phyloP scores from a whole-genome alignment of 2,797 vertebrate genomes.

The Peromyscus nudipes region DNA sequence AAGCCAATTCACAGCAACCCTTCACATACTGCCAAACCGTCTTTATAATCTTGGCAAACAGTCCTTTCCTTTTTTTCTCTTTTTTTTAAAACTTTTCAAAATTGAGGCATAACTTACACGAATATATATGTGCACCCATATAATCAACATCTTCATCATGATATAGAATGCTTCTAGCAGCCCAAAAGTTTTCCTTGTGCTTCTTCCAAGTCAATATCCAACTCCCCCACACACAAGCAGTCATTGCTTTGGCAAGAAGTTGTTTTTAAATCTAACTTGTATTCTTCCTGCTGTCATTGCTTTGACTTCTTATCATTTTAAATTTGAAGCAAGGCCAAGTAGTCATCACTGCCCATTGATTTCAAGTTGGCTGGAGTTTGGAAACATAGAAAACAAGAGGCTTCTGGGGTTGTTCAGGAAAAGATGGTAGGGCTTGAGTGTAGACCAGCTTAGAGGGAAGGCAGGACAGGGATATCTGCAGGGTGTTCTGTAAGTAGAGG shows the following conservation, averaged over 20 bases:
- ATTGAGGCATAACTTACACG: slow-evolving; percentile 40
- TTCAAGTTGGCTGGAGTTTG: background rate
- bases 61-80: slow-evolving; percentile 21
- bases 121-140: slow-evolving; percentile 40
- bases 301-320: slow-evolving; percentile 27
- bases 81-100: slow-evolving; percentile 55
- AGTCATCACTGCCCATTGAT: background rate
- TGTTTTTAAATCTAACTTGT: slow-evolving; percentile 17
- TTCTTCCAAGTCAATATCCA: slow-evolving; percentile 1
- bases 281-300: slow-evolving; percentile 21
- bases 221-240: background rate
- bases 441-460: background rate
- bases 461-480: background rate
- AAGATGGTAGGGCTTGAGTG: background rate
- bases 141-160: slow-evolving; percentile 33
- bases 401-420: background rate
- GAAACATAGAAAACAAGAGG: background rate
- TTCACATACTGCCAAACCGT: slow-evolving; percentile 68
- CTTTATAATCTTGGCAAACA: slow-evolving; percentile 72
- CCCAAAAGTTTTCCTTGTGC: background rate
- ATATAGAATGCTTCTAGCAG: slow-evolving; percentile 10
- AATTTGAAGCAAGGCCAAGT: background rate
- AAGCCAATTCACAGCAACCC: slow-evolving; percentile 54
- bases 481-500: background rate
- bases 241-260: slow-evolving; percentile 53